Conservation (phyloP, 1,140 invertebrate species). For the Micrasema minimum region DNA sequence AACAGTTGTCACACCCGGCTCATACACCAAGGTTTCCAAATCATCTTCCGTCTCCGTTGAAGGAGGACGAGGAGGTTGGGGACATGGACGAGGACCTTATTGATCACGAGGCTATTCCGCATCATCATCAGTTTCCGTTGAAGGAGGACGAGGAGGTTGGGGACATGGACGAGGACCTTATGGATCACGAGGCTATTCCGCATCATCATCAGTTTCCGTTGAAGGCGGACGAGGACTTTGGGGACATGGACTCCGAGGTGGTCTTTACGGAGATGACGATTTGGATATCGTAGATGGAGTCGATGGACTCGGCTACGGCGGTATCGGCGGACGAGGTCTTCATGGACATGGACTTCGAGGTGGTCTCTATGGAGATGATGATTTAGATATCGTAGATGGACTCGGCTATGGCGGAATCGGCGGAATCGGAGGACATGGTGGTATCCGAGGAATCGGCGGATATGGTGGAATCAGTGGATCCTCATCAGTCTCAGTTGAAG, state of each 20-base stretch:
- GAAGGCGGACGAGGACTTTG: slow-evolving; percentile 15
- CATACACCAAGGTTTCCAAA: neutral
- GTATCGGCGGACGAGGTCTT: neutral
- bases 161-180: neutral
- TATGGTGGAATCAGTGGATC: neutral
- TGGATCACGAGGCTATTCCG: slow-evolving; percentile 9
- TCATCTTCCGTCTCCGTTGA: slow-evolving; percentile 11
- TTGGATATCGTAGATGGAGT: slow-evolving; percentile 14
- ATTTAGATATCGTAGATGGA: too few species aligned
- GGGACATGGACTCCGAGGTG: slow-evolving; percentile 19
- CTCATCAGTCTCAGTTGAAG: slow-evolving; percentile 14
- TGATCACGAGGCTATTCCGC: neutral
- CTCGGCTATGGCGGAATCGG: too few species aligned
- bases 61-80: neutral
- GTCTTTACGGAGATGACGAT: neutral
- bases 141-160: neutral
- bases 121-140: slow-evolving; percentile 17
- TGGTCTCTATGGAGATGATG: neutral
- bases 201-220: neutral
- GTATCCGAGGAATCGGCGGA: neutral
- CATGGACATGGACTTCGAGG: neutral
- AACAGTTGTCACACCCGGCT: neutral
- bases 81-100: slow-evolving; percentile 12
- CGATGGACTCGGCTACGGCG: neutral
- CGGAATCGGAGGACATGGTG: neutral